Evolutionary conservation across 2,888 invertebrate species (phyloP), one percentile per base, ranked within the genome.

Genomic region (Trilocha varians): DNA sequence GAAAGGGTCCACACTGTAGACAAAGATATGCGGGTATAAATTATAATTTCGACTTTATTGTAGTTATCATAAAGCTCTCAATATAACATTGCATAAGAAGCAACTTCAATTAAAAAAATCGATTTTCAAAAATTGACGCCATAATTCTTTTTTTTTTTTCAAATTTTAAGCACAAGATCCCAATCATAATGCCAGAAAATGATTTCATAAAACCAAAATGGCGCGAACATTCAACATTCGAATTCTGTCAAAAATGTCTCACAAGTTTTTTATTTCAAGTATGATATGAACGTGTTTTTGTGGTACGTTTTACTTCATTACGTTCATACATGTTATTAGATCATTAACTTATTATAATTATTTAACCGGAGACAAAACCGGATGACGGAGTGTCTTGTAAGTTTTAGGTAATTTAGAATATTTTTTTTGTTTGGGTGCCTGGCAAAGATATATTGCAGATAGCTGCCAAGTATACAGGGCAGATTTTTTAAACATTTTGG

Each of bases 331-430:
- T 59, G 63, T 62, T 64, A 68, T 73, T 71, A 73, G 69, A 74
- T 74, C 70, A 71, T 63, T 67, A 68, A 59, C 61, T 54, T 59
- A 60, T 58, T 55, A 54, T 62, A 66, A 66, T 68, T 53, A 61
- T 52, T 59, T 62, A 66, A 65, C 66, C 69, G 63, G 67, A 66
- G 62, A 52, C 48, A 54, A 36, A 67, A 59, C 62, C 68, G 69
- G 70, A 74, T 65, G 54, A 46, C 46, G 48, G 52, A 37, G 32
- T 37, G 34, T 17, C 32, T 13, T n/a, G 11, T 34, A n/a, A 16
- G 15, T 13, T 8, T 17, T 16, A 2, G 16, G 15, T 32, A 39
- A 34, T 13, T 8, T n/a, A 5, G 6, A 17, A 18, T 8, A n/a
- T 18, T 2, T 13, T 13, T 25, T 38, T 25, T 25, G n/a, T n/a